phyloP scores from a whole-genome alignment of 2,113 vertebrate genomes.

The Percina caprodes region DNA sequence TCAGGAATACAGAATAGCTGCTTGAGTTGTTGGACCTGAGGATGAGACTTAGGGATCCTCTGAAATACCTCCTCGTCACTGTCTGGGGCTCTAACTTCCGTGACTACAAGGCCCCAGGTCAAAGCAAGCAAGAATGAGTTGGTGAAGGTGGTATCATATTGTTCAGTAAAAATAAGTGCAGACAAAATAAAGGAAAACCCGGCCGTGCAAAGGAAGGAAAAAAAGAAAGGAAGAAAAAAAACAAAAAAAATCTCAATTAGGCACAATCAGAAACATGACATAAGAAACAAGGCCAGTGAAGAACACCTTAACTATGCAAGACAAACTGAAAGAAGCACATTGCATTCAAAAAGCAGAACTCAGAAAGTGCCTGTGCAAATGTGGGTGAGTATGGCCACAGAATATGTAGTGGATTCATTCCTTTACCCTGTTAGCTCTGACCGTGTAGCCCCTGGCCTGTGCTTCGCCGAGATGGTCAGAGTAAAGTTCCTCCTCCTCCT shows the following conservation, averaged over 20 bases:
- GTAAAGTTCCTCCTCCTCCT: conserved; percentile 93
- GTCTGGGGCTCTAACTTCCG: conserved; percentile 87
- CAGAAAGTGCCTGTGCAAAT: conserved; percentile 2
- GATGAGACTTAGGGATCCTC: conserved; percentile 90
- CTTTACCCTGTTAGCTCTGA: conserved; percentile 87
- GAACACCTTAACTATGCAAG: conserved; percentile 7
- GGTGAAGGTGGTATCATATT: conserved; percentile 34
- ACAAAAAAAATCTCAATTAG: conserved; percentile 54
- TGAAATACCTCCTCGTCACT: conserved; percentile 95
- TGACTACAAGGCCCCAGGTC: conserved; percentile 68
- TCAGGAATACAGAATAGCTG: conserved; percentile 94
- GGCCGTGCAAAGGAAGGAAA: conserved; percentile 62
- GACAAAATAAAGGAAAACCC: conserved; percentile 40
- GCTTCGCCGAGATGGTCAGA: conserved; percentile 80
- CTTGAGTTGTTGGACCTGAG: conserved; percentile 87
- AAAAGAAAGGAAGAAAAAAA: conserved; percentile 63
- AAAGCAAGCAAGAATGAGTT: conserved; percentile 44
- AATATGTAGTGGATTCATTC: neutral
- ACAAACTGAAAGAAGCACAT: conserved; percentile 17
- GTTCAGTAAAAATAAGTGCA: conserved; percentile 54
- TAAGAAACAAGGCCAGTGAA: conserved; percentile 24
- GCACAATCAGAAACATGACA: conserved; percentile 19
- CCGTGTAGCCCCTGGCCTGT: conserved; percentile 67
- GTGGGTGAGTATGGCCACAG: neutral
- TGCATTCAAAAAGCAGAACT: conserved; percentile 20